Base-by-base conservation (phyloP, 2,888 invertebrate species). In the Lissonota sp. region DNA sequence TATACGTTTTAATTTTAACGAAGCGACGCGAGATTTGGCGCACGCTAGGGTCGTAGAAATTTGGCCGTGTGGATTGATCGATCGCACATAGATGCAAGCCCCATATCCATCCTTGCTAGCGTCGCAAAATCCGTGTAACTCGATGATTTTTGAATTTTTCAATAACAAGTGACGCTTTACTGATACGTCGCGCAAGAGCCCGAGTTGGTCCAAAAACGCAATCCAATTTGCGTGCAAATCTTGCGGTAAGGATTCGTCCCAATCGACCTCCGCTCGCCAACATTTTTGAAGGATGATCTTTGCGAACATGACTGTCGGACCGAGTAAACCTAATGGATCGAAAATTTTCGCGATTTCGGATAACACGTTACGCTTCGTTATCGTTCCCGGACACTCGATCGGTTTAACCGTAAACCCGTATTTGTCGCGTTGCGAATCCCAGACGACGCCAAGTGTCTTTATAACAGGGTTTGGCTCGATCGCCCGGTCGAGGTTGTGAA, bases 21-120 rank as follows among this genome's bases (percentile, higher is more conserved):
- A 86, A 10, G 89, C 87, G 6, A 90, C 86, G 12, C 86, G 72
- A 5, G 86, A 84, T 78, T 90, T 89, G 2, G 89, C 77, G 49
- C 82, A 84, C n/a, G 88, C 46, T 49, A 90, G 60, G 37, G 44
- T 7, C 10, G 80, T 60, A 14, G 10, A 8, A 40, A 57, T 44
- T 72, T 12, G 42, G 37, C 64, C 74, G n/a, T 46, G 57, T 14
- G 42, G 5, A 57, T 81, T 40, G 6, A 79, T 39, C 14, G 78
- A 64, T 44, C 82, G 79, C 5, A 86, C 39, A 64, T 85, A 86
- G 6, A 85, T 70, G 57, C 82, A 82, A 0, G 82, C 85, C 2
- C 84, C 84, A 49, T 86, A 86, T 1, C 73, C 85, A 3, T 55
- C 39, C 39, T 79, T 70, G 1, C 84, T 84, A 0, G 85, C 81